These are phyloP conservation scores for Drosophila pandora DNA, from an alignment of 1,140 invertebrate genomes.

Conservation along the genomic window DNA sequence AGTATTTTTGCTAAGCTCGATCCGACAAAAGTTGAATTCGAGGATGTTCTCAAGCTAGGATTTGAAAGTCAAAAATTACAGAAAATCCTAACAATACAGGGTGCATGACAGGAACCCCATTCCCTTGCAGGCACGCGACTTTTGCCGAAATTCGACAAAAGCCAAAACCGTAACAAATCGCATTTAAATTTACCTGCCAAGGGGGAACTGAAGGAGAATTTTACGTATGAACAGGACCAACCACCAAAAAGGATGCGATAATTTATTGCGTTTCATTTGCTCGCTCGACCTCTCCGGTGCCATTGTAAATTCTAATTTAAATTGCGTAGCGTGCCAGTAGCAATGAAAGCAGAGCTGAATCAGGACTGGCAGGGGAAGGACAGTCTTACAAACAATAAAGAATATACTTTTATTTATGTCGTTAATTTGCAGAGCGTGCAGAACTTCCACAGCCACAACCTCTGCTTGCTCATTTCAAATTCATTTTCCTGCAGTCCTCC, in stretches of 20 bases:
- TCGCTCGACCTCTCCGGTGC: slow-evolving; percentile 4
- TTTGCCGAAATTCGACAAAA: slow-evolving; percentile 65
- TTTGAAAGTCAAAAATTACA: slow-evolving; percentile 45
- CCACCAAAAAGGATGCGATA: slow-evolving; percentile 81
- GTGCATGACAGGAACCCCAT: slow-evolving; percentile 1
- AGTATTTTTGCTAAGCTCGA: neutral
- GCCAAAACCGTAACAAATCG: slow-evolving; percentile 82
- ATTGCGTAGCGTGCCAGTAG: slow-evolving; percentile 71
- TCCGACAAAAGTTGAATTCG: neutral
- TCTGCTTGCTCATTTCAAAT: slow-evolving; percentile 48
- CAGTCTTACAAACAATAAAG: slow-evolving; percentile 54
- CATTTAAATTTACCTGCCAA: slow-evolving; percentile 81
- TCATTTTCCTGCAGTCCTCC: slow-evolving; percentile 51
- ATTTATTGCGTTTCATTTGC: slow-evolving; percentile 82
- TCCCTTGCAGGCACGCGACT: slow-evolving; percentile 37
- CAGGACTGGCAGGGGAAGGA: slow-evolving; percentile 9
- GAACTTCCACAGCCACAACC: slow-evolving; percentile 49
- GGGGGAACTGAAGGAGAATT: slow-evolving; percentile 15
- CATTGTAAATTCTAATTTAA: slow-evolving; percentile 81
- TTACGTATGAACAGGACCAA: slow-evolving; percentile 44
- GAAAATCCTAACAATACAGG: slow-evolving; percentile 40
- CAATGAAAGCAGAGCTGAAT: slow-evolving; percentile 29
- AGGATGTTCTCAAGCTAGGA: neutral
- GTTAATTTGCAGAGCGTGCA: slow-evolving; percentile 75
- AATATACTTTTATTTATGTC: slow-evolving; percentile 81